Evolutionary conservation across 2,797 vertebrate genomes (phyloP), one percentile per base, ranked within the genome.

Genomic region (Dermochelys coriacea): DNA sequence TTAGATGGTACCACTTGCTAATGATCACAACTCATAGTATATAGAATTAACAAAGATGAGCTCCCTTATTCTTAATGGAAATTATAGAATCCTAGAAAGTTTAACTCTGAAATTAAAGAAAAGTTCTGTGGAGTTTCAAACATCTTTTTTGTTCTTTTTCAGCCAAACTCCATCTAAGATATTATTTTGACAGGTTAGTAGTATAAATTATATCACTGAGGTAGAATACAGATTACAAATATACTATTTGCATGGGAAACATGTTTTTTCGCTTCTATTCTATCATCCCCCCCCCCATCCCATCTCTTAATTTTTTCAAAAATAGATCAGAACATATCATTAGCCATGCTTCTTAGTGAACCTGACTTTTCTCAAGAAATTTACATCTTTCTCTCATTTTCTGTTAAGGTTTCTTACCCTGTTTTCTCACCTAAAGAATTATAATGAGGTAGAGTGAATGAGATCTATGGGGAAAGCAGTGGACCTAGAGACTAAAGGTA

Each of bases 381-480:
- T 99, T 99, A 99, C 99, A 99, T 99, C 99, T 99, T 98, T 98
- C 98, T 98, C 99, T 99, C 98, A 98, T 99, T 99, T 99, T 99
- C 99, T 98, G 97, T 98, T 98, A 98, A 98, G 98, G 97, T 98
- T 98, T 98, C 97, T 97, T 97, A 97, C 96, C 97, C 98, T 98
- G 98, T 99, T 98, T 99, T 98, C 98, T 98, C 99, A 99, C 98
- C 99, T 99, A 98, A 99, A 99, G 99, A 99, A 99, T 99, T 99
- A 98, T 99, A 99, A 99, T 99, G 99, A 99, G 99, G 98, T 97
- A 98, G 98, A 99, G 98, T 98, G 98, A 98, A 98, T 98, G 98
- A 98, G 98, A 98, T 99, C 99, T 99, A 98, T 98, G 98, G 99
- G 99, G 99, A 99, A 98, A 99, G 98, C 97, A 96, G 98, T 99